phyloP scores from a whole-genome alignment of 2,797 vertebrate species.

The Platalea minor region DNA sequence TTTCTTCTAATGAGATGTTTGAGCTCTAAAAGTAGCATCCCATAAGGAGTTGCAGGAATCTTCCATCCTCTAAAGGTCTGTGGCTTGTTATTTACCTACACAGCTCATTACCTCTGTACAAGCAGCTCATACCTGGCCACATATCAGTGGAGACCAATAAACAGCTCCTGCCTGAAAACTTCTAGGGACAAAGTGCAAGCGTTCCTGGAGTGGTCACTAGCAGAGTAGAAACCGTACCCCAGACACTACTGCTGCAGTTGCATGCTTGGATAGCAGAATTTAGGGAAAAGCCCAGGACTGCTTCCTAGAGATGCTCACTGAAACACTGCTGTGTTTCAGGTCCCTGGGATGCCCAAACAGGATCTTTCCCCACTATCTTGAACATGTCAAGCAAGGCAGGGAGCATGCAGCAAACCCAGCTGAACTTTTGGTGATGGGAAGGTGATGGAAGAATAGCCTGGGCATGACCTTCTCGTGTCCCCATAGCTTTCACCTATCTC shows the following conservation, averaged over 20 bases:
- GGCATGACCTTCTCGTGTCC: not conserved
- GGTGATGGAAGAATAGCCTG: not conserved
- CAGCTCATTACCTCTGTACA: not conserved
- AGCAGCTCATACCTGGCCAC: not conserved
- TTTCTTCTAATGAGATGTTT: not conserved
- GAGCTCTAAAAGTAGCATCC: not conserved
- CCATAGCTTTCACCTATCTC: not conserved
- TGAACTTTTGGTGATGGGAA: not conserved
- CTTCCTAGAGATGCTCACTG: not conserved
- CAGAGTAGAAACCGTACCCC: not conserved
- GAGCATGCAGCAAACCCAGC: not conserved
- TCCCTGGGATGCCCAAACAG: not conserved
- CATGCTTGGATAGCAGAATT: not conserved
- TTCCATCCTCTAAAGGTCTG: not conserved
- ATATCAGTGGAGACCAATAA: not conserved
- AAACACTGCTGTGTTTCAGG: not conserved
- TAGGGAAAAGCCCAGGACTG: not conserved
- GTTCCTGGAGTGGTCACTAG: fast-evolving
- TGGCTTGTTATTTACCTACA: not conserved
- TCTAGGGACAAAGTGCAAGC: not conserved
- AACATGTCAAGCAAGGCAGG: fast-evolving
- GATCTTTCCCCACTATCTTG: not conserved
- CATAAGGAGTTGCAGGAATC: not conserved
- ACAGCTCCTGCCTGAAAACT: not conserved
- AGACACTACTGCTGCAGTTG: not conserved